Evolutionary conservation across 2,888 invertebrate genomes (phyloP).

Genomic region (Eurytoma californica): DNA sequence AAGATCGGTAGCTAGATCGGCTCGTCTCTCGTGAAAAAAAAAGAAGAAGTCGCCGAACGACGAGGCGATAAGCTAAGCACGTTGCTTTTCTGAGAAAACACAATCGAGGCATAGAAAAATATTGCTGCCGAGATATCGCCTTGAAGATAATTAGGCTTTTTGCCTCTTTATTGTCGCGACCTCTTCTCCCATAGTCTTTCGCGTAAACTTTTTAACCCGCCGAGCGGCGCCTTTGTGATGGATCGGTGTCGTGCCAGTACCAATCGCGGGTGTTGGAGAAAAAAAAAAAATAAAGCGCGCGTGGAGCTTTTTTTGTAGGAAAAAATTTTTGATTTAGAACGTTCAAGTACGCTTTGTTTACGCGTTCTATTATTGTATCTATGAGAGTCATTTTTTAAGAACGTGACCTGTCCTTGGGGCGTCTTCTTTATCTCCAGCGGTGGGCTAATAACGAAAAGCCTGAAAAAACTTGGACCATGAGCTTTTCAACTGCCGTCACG

Average conservation of each 20-base stretch:
- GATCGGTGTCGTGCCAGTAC: too few species aligned
- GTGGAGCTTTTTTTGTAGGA: too few species aligned
- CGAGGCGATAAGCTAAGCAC: background rate
- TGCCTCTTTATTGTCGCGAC: background rate
- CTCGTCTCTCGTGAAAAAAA: too few species aligned
- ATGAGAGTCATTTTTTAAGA: conserved; percentile 3
- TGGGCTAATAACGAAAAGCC: background rate
- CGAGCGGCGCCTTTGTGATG: too few species aligned
- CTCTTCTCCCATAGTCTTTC: background rate
- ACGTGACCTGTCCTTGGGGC: conserved; percentile 4
- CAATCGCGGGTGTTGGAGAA: too few species aligned
- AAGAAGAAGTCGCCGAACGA: background rate
- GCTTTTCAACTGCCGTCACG: too few species aligned
- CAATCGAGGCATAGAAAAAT: conserved; percentile 30
- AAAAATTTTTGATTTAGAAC: too few species aligned
- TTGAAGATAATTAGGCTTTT: conserved; percentile 24
- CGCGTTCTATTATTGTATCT: background rate
- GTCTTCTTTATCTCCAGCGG: conserved; percentile 10
- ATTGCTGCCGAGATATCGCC: background rate
- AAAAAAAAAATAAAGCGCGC: too few species aligned
- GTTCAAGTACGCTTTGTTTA: too few species aligned
- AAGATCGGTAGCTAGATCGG: too few species aligned
- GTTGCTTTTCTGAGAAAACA: conserved; percentile 32
- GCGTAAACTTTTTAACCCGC: background rate
- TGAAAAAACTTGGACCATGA: background rate